Base-by-base conservation (phyloP, 2,888 invertebrate species). In the Rhamnusium bicolor region DNA sequence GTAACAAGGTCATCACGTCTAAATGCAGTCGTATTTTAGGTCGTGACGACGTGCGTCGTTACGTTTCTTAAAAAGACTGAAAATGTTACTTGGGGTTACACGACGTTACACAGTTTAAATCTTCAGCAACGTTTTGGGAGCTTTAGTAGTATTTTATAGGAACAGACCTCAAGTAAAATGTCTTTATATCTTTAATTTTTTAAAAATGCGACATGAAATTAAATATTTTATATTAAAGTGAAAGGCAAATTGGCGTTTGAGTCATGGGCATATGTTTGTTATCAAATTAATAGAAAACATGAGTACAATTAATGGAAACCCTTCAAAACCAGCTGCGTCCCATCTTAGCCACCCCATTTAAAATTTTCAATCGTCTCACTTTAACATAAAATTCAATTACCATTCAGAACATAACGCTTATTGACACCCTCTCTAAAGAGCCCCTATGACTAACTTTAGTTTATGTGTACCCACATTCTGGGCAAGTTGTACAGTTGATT, bases 311-410 rank as follows among this genome's bases (percentile, higher is more conserved):
- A 65, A 49, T 32, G 27, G 27, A 62, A 32, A 29, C 51, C 65
- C 18, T 65, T 53, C 49, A 53, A 12, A 49, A 4, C 60, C 69
- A 69, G 69, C 49, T 69, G 69, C 27, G 4, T n/a, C 53, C 1
- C 29, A 51, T 69, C 60, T 60, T 61, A 53, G 29, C 10, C 21
- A 62, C 46, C 60, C 62, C 60, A 51, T 40, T 69, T 62, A 53
- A 61, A 68, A 40, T 24, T 54, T 62, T 62, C 62, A 69, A 69
- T 62, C 51, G 61, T 40, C 61, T 54, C 69, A 63, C 69, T 69
- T 69, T 69, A 54, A 60, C 62, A 24, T 21, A 60, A 69, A 62
- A 54, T 62, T 69, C 69, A 69, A 69, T 69, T 69, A 69, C n/a
- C 29, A 24, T 21, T 54, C 69, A 40, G 46, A 14, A 56, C 56